phyloP scores from a whole-genome alignment of 1,140 invertebrate species.

The Venturia canescens region DNA sequence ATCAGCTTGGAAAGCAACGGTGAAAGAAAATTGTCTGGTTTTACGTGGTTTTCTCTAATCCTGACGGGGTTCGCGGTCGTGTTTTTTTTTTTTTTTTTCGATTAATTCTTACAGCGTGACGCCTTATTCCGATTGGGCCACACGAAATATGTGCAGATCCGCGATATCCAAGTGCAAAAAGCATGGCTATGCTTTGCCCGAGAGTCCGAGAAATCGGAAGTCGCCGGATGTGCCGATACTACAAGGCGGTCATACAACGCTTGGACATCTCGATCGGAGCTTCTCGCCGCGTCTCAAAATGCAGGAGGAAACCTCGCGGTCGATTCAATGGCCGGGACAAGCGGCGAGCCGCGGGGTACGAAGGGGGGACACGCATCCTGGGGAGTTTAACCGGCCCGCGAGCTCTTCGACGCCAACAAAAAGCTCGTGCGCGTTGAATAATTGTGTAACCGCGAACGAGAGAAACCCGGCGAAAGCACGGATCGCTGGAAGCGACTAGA shows the following conservation, averaged over 20 bases:
- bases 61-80: no score
- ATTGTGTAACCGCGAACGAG: constrained; percentile 30
- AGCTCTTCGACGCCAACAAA: constrained; percentile 4
- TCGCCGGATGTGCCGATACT: not conserved
- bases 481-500: not conserved
- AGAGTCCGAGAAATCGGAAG: not conserved
- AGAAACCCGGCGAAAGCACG: constrained; percentile 2
- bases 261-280: constrained; percentile 15
- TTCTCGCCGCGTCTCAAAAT: not conserved
- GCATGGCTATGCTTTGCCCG: no score
- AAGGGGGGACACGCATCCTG: not conserved
- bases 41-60: no score
- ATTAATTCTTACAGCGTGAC: no score
- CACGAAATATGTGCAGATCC: no score
- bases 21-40: not conserved
- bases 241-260: not conserved
- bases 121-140: no score
- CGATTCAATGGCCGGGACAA: not conserved
- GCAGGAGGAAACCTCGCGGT: not conserved
- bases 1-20: not conserved
- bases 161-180: no score
- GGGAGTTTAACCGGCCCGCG: not conserved
- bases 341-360: not conserved
- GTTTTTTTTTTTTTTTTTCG: no score
- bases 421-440: constrained; percentile 17